phyloP scores from a whole-genome alignment of 1,140 invertebrate species.

The Bacillus rossius region DNA sequence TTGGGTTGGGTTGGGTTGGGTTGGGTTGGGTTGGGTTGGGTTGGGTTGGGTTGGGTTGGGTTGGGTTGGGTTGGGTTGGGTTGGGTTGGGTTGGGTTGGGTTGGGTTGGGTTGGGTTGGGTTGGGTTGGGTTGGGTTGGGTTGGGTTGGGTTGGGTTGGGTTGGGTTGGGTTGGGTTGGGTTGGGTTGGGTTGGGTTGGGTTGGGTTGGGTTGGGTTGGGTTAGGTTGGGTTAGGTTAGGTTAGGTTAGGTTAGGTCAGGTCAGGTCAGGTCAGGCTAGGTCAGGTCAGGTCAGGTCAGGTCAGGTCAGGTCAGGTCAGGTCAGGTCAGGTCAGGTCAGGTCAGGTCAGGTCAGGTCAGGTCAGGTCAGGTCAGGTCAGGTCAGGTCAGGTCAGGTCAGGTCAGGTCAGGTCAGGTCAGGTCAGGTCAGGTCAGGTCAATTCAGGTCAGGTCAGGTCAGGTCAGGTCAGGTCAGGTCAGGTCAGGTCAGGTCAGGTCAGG shows the following conservation, averaged over 20 bases:
- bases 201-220: not conserved
- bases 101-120: constrained; percentile 5
- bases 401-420: too few species aligned
- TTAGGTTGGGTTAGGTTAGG: not conserved
- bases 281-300: not conserved
- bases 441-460: not conserved
- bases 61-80: constrained; percentile 5
- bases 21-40: constrained; percentile 5
- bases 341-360: too few species aligned
- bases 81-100: constrained; percentile 5
- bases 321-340: not conserved
- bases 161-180: constrained; percentile 2
- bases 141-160: constrained; percentile 2
- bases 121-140: not conserved
- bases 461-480: not conserved
- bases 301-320: not conserved
- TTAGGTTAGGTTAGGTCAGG: not conserved
- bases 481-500: not conserved
- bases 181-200: not conserved
- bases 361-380: too few species aligned
- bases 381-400: too few species aligned
- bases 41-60: constrained; percentile 5
- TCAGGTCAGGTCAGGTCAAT: too few species aligned
- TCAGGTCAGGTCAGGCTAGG: not conserved
- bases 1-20: constrained; percentile 5